Conservation (phyloP, 2,888 invertebrate species). For the Dendrolimus pini region DNA sequence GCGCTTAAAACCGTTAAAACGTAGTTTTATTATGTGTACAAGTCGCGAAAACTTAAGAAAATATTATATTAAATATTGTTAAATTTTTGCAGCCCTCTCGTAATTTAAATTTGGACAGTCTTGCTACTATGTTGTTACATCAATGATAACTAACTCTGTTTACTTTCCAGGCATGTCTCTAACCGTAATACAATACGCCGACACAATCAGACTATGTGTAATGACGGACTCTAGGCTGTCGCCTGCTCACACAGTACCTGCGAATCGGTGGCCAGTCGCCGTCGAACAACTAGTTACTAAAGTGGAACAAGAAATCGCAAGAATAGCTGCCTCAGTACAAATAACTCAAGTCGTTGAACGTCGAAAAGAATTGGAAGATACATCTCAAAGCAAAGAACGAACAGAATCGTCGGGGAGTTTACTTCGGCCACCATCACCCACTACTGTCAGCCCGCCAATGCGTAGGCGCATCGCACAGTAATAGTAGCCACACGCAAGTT, state of each 20-base stretch:
- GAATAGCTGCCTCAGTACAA: constrained; percentile 44
- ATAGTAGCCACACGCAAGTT: constrained; percentile 4
- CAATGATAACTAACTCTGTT: no score
- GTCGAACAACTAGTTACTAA: constrained; percentile 53
- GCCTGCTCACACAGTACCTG: constrained; percentile 78
- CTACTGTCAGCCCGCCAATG: constrained; percentile 43
- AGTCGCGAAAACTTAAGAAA: no score
- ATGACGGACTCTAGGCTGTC: constrained; percentile 84
- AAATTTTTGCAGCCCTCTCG: no score
- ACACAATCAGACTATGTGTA: constrained; percentile 79
- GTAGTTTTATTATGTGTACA: no score
- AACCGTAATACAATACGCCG: constrained; percentile 82
- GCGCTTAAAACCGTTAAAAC: no score
- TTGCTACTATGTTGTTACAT: no score
- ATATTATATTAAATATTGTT: no score
- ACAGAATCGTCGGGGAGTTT: constrained; percentile 17
- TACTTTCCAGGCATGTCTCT: constrained; percentile 80
- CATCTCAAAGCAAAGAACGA: constrained; percentile 2
- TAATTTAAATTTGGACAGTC: no score
- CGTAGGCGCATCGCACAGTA: constrained; percentile 35
- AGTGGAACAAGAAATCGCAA: constrained; percentile 57
- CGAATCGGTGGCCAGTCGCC: constrained; percentile 56
- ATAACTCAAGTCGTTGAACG: background rate
- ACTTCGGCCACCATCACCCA: constrained; percentile 38
- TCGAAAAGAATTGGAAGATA: background rate